Base-by-base conservation (phyloP, 2,888 invertebrate species). In the Lysandra bellargus region DNA sequence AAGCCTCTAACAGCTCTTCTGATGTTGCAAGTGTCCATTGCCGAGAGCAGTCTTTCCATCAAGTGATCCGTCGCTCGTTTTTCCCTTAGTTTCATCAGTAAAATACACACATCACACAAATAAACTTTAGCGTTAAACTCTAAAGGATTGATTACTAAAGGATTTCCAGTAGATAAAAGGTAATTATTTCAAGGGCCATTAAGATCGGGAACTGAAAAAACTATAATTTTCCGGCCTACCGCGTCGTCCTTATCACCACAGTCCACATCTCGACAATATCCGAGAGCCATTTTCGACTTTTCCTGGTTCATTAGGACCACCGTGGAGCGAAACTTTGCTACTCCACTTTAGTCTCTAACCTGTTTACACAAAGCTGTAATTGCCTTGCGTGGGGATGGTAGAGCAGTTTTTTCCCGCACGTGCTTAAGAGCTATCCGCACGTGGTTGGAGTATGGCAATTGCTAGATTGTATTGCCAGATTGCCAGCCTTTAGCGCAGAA, bases 391-490 rank as follows among this genome's bases (percentile, higher is more conserved):
- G 33, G 14, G 33, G 53, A 37, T 72, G 57, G 9, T 37, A 80
- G 80, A 78, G 80, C 72, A 69, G 79, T 75, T 78, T 77, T 80
- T 82, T 82, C 81, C 78, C 80, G 83, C 84, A 81, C 84, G 84
- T 84, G 84, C 83, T 81, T 80, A 81, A 84, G 83, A 81, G 81
- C 79, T 78, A 83, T 84, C 75, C 80, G 81, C 83, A 81, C 82
- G 82, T 82, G 83, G 80, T 83, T 80, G 81, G 82, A 80, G 75
- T 80, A 82, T 81, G 73, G 74, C 80, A 78, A 61, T 40, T 79
- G 73, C 73, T 44, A 49, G 75, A 60, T 57, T 73, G 79, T 57
- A 57, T 57, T 57, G 57, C 57, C 17, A 57, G 57, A 57, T 57
- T 17, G 1, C 57, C 57, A 57, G 57, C 57, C 57, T 57, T 57